These are phyloP conservation scores for Gallinago nigripennis DNA, from an alignment of 2,797 vertebrate genomes.

Conservation along the genomic window DNA sequence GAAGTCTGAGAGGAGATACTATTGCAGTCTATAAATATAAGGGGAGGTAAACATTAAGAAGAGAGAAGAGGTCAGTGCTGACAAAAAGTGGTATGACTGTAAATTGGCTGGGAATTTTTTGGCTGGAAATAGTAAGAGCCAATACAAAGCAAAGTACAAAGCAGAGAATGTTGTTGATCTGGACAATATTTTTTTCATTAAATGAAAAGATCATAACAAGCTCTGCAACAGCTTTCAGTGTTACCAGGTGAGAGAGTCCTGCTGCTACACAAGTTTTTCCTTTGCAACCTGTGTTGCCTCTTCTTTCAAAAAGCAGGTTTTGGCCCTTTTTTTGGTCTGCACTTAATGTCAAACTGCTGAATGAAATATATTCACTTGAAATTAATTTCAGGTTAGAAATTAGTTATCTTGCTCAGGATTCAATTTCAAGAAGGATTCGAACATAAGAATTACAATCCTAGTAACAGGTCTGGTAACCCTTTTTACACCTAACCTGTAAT, in stretches of 20 bases:
- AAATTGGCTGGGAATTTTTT: background rate
- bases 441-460: background rate
- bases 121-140: background rate
- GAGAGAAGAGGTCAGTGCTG: background rate
- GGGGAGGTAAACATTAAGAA: background rate
- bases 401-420: background rate
- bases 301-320: background rate
- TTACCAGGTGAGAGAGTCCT: background rate
- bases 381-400: background rate
- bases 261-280: background rate
- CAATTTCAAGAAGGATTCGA: background rate
- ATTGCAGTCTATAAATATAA: background rate
- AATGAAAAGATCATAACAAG: background rate
- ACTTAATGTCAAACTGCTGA: background rate
- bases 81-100: background rate
- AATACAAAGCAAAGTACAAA: background rate
- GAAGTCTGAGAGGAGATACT: background rate
- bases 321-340: background rate
- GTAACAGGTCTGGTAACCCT: background rate
- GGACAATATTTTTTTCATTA: background rate
- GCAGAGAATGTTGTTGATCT: background rate
- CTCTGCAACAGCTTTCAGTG: background rate
- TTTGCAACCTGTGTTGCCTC: background rate
- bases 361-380: background rate
- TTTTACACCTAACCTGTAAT: background rate